Evolutionary conservation across 2,113 vertebrate genomes (phyloP), one percentile per base, ranked within the genome.

Genomic region (Aphyosemion australe): DNA sequence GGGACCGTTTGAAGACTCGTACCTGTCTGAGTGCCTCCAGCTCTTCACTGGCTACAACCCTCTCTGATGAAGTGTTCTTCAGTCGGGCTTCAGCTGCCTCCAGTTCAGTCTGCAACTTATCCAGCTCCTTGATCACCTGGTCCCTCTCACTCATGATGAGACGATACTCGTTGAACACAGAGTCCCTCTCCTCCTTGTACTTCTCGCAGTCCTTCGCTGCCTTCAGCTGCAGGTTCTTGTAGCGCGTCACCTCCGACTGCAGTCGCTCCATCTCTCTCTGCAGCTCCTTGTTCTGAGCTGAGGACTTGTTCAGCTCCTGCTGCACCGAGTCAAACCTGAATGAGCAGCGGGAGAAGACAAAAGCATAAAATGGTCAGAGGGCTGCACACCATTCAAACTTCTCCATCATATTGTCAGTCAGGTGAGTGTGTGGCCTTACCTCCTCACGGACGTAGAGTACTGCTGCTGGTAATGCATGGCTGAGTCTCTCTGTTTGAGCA

Each of bases 71-170:
- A 4, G 95, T 99, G 89, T 95, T 98, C 82, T 98, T 99, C 58
- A 99, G 91, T 18, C 96, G 94, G 31, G 95, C 96, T 73, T 99
- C 95, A 0, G 97, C 97, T 39, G 95, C 89, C 83, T 99, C 97
- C 76, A 99, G 93, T 39, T 96, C 97, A 0, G 96, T 97, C 89
- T 99, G 97, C 69, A 99, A 88, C 78, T 97, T 99, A 90, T 99
- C 97, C 74, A 98, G 90, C 87, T 99, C 97, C 43, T 98, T 99
- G 88, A 99, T 99, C 65, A 99, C 97, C 91, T 99, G 97, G 93
- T 99, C 97, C 5, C 97, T 88, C 87, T 99, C 97, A 0, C 97
- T 99, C 97, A 99, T 99, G 76, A 99, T 98, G 69, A 99, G 95
- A 11, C 96, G 95, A 46, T 99, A 99, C 83, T 99, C 97, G 52